Percentiles rank a stretch among this genome's conserved stretches.
Conservation (phyloP, 2,797 vertebrate genomes). For the Danio albolineatus region DNA sequence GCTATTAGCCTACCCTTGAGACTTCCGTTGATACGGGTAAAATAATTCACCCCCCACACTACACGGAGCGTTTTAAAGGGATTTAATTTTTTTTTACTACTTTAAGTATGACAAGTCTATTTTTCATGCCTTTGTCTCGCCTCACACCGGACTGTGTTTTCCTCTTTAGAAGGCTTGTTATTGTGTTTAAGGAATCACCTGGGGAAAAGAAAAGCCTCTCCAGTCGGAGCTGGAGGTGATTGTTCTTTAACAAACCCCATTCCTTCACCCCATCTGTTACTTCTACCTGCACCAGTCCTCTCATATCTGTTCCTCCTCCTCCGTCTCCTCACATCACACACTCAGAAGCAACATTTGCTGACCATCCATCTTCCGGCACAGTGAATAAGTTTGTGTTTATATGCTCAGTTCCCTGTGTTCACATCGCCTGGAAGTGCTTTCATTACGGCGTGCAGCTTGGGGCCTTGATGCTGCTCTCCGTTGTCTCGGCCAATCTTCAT, state of each 20-base stretch:
- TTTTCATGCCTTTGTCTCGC: constrained; percentile 44
- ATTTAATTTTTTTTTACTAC: constrained; percentile 50
- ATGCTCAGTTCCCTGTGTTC: constrained; percentile 20
- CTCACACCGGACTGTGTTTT: constrained; percentile 48
- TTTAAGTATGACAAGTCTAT: constrained; percentile 53
- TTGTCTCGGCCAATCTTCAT: constrained; percentile 16
- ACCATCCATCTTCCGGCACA: constrained; percentile 28
- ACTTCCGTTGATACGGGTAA: constrained; percentile 48
- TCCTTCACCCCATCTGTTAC: constrained; percentile 42
- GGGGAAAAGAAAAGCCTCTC: constrained; percentile 50
- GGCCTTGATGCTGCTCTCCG: not conserved
- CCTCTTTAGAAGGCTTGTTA: constrained; percentile 44
- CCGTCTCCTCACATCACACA: not conserved
- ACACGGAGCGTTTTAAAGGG: constrained; percentile 42
- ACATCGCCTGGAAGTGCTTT: constrained; percentile 33
- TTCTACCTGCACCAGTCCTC: not conserved
- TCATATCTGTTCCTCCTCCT: constrained; percentile 4
- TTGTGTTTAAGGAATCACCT: constrained; percentile 48
- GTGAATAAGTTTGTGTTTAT: constrained; percentile 35
- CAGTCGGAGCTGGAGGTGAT: constrained; percentile 45
- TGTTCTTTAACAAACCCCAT: constrained; percentile 47
- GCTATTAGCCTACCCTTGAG: constrained; percentile 40
- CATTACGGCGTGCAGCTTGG: constrained; percentile 26
- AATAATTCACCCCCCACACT: constrained; percentile 44
- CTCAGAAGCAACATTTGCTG: constrained; percentile 5